These are phyloP conservation scores for Alviniconcha strummeri DNA, from an alignment of 2,888 invertebrate species.

Conservation along the genomic window DNA sequence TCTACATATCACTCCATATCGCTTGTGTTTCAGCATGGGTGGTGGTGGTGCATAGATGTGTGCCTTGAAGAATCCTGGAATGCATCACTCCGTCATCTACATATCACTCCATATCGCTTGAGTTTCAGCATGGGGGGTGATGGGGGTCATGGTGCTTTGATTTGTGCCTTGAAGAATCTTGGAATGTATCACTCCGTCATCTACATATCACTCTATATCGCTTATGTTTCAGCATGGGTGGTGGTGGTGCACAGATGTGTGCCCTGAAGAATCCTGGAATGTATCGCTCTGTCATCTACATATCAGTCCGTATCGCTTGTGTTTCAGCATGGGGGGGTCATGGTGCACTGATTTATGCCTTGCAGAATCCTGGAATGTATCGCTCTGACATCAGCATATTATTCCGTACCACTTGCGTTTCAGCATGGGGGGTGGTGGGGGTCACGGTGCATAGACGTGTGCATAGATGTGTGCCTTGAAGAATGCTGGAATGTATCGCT, in stretches of 20 bases:
- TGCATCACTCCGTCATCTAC: conserved; percentile 72
- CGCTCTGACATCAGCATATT: conserved; percentile 84
- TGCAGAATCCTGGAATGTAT: conserved; percentile 93
- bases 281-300: conserved; percentile 72
- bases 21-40: conserved; percentile 87
- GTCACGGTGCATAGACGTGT: conserved; percentile 99
- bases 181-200: no score
- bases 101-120: not conserved
- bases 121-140: not conserved
- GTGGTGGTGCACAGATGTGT: conserved; percentile 91
- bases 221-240: conserved; percentile 89
- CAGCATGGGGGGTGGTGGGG: conserved; percentile 99
- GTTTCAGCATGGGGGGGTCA: conserved; percentile 1
- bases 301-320: not conserved
- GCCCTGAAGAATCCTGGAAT: no score
- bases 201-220: no score
- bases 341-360: conserved; percentile 86
- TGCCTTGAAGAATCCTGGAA: no score
- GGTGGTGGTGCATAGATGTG: conserved; percentile 94
- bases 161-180: not conserved
- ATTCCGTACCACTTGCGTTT: no score
- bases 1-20: no score
- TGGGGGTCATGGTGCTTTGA: not conserved
- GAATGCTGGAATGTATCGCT: no score
- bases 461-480: conserved; percentile 81